These are phyloP conservation scores for Chirona hameri DNA, from an alignment of 2,888 invertebrate species.

Conservation along the genomic window DNA sequence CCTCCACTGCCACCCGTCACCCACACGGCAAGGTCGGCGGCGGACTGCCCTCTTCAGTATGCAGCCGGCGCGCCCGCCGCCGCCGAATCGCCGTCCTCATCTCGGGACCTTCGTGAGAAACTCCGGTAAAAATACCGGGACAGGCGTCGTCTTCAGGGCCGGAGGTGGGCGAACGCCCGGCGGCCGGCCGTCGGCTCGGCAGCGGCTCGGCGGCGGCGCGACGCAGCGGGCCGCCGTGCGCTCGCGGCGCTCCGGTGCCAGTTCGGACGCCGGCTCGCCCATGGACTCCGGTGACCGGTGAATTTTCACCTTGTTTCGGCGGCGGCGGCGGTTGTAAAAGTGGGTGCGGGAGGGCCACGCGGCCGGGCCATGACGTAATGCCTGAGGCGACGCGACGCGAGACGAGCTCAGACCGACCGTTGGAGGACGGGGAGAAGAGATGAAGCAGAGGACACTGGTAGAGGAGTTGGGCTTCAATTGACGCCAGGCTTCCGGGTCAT, in stretches of 20 bases:
- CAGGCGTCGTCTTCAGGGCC: slow-evolving; percentile 1
- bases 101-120: slow-evolving; percentile 6
- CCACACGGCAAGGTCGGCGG: slow-evolving; percentile 9
- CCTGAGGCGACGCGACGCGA: neutral
- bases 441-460: too few species aligned
- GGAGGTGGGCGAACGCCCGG: neutral
- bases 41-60: neutral
- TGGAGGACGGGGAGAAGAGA: too few species aligned
- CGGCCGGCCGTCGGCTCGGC: neutral
- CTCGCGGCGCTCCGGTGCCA: neutral
- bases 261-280: neutral
- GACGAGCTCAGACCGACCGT: too few species aligned
- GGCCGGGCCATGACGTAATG: neutral
- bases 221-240: neutral
- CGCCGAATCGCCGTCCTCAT: neutral
- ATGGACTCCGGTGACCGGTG: neutral
- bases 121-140: neutral
- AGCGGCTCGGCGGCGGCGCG: too few species aligned
- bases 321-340: neutral
- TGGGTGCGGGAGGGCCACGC: neutral
- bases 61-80: neutral
- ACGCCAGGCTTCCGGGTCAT: too few species aligned
- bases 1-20: neutral
- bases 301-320: neutral
- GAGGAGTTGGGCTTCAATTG: too few species aligned